Evolutionary conservation across 2,797 vertebrate genomes (phyloP), one percentile per base, ranked within the genome.

Genomic region (Capromys pilorides): DNA sequence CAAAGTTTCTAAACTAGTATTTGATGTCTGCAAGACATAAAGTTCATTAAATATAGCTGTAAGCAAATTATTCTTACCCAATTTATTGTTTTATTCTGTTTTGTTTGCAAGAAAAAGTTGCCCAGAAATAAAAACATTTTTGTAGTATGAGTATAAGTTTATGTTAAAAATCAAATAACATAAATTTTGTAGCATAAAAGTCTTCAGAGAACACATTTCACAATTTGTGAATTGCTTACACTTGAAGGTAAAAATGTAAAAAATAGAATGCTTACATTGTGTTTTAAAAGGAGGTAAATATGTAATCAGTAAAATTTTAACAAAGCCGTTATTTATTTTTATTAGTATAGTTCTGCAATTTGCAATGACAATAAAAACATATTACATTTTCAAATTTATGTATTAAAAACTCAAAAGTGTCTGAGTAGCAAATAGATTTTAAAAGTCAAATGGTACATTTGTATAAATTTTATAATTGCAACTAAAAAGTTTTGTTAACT

Each of bases 1-100:
- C n/a, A 94, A 91, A 89, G 61, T 67, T 92, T 92, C 66, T 87
- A 77, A 69, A 84, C 24, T 89, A 62, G 21, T 81, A 41, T 75
- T 87, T 64, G 26, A 80, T 49, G 10, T 86, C 36, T 79, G 24
- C 69, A 19, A 85, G 86, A 96, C 12, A 64, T 1, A 8, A 61
- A 51, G 1, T 39, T 95, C 41, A 64, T 49, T 86, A 83, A 95
- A 83, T 28, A 90, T 5, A 84, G 91, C 39, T 84, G 6, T 31
- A 87, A 97, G 21, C 33, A 26, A 95, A 45, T 87, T 64, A 80
- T 3, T 78, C 14, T 71, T 33, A 51, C 2, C 88, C 1, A 93
- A 95, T 49, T 84, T 69, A 36, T 39, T 75, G 28, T 84, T 88
- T 94, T 92, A 36, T 59, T 31, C 33, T 88, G 77, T 82, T 94